phyloP scores from a whole-genome alignment of 2,888 invertebrate genomes.

The Ferdinandea cuprea region DNA sequence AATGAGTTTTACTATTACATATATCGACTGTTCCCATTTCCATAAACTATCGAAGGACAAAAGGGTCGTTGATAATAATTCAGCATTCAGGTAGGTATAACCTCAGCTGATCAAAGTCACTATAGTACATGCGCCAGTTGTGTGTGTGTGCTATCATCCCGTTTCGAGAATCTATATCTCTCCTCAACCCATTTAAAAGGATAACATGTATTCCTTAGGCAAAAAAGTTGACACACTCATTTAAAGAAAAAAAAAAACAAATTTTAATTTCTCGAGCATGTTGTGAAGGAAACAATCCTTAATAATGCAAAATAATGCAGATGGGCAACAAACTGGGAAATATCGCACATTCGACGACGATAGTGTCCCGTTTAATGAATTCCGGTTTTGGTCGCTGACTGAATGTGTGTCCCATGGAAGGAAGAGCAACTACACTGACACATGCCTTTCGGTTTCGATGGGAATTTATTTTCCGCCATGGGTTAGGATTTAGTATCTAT shows the following conservation, averaged over 20 bases:
- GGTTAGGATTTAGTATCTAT: conserved; percentile 36
- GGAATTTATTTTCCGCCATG: conserved; percentile 51
- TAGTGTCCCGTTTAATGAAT: conserved; percentile 63
- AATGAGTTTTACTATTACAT: conserved; percentile 13
- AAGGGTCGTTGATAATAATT: conserved; percentile 15
- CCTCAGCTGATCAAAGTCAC: conserved; percentile 55
- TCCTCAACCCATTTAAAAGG: conserved; percentile 41
- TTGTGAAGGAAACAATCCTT: conserved; percentile 66
- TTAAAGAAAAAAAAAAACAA: too few species aligned
- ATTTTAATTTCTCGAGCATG: conserved; percentile 50
- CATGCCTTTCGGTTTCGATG: conserved; percentile 16
- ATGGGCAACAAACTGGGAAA: conserved; percentile 46
- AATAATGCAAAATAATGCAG: conserved; percentile 72
- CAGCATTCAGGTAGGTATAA: conserved; percentile 35
- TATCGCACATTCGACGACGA: conserved; percentile 35
- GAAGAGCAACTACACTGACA: background rate
- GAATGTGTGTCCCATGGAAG: conserved; percentile 19
- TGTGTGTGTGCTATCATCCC: conserved; percentile 44
- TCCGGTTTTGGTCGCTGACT: conserved; percentile 66
- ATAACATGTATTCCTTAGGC: conserved; percentile 52
- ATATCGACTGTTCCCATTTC: conserved; percentile 19
- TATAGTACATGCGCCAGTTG: conserved; percentile 60
- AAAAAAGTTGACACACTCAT: conserved; percentile 50
- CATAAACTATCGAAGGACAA: conserved; percentile 28
- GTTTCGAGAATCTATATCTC: conserved; percentile 45